Conservation (phyloP, 2,888 invertebrate genomes). For the Nezara viridula region DNA sequence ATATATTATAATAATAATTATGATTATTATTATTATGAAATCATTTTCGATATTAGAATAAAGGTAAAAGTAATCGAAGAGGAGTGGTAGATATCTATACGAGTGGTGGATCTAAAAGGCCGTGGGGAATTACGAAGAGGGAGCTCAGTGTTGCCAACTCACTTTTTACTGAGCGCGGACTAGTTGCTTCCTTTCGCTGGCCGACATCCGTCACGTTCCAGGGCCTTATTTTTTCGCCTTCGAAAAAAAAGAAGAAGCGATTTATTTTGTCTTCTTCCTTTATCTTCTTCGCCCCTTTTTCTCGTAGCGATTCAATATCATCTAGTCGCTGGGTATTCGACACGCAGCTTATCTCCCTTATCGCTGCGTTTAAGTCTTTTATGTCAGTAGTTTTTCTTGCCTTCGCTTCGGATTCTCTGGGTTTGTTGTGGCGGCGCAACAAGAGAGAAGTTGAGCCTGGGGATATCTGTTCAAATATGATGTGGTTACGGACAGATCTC, state of each 20-base stretch:
- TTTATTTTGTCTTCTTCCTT: slow-evolving; percentile 18
- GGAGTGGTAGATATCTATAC: neutral
- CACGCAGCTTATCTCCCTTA: neutral
- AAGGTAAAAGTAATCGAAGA: neutral
- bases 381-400: neutral
- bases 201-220: slow-evolving; percentile 48
- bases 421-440: neutral
- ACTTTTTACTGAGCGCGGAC: slow-evolving; percentile 32
- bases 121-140: slow-evolving; percentile 23
- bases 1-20: too few relatives aligned
- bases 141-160: slow-evolving; percentile 56
- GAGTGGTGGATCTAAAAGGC: neutral
- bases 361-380: slow-evolving; percentile 3
- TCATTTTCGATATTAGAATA: too few relatives aligned
- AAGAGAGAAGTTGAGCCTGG: neutral
- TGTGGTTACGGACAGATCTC: too few relatives aligned
- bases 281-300: slow-evolving; percentile 29
- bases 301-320: slow-evolving; percentile 10
- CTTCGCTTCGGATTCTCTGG: neutral
- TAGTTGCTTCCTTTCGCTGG: slow-evolving; percentile 42
- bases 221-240: neutral
- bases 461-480: neutral
- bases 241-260: neutral
- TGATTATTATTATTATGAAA: too few relatives aligned
- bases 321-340: neutral